These are phyloP conservation scores for Steinernema scapterisci DNA, from an alignment of 2,888 invertebrate genomes.

Conservation along the genomic window DNA sequence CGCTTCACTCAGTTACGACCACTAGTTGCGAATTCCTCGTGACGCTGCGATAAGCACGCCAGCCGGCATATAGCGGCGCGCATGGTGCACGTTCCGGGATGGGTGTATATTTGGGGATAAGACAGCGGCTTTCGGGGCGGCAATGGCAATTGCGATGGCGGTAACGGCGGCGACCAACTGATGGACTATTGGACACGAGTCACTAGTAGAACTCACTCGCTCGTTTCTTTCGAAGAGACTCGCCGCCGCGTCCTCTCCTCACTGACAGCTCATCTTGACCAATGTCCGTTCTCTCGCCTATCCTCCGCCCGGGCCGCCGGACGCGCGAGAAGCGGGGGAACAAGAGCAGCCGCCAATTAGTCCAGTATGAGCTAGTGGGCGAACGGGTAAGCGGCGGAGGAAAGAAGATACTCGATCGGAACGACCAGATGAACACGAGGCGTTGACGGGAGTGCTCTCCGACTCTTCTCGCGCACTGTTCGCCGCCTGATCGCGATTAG, in stretches of 20 bases:
- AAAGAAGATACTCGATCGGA: too few relatives aligned
- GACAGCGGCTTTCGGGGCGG: too few relatives aligned
- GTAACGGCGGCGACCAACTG: neutral
- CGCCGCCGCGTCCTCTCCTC: neutral
- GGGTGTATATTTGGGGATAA: too few relatives aligned
- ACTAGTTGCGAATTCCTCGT: too few relatives aligned
- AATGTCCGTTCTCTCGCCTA: neutral
- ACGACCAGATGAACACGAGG: neutral
- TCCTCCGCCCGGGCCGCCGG: too few relatives aligned
- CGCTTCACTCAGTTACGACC: too few relatives aligned
- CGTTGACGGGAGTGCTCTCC: too few relatives aligned
- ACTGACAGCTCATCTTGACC: constrained; percentile 23
- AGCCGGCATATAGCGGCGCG: too few relatives aligned
- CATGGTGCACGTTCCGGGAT: too few relatives aligned
- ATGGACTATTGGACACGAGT: constrained; percentile 28
- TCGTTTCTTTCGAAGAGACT: neutral
- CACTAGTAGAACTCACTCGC: constrained; percentile 15
- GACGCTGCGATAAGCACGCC: too few relatives aligned
- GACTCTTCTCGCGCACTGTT: constrained; percentile 1
- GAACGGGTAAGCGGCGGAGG: neutral
- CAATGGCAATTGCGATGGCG: too few relatives aligned
- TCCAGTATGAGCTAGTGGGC: constrained; percentile 1
- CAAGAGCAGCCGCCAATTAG: constrained; percentile 33
- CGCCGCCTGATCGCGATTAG: neutral
- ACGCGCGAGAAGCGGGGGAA: neutral